Percentiles rank a stretch among this genome's conserved stretches.
These are phyloP conservation scores for Camelus dromedarius DNA, from an alignment of 2,113 vertebrate genomes.

Conservation along the genomic window DNA sequence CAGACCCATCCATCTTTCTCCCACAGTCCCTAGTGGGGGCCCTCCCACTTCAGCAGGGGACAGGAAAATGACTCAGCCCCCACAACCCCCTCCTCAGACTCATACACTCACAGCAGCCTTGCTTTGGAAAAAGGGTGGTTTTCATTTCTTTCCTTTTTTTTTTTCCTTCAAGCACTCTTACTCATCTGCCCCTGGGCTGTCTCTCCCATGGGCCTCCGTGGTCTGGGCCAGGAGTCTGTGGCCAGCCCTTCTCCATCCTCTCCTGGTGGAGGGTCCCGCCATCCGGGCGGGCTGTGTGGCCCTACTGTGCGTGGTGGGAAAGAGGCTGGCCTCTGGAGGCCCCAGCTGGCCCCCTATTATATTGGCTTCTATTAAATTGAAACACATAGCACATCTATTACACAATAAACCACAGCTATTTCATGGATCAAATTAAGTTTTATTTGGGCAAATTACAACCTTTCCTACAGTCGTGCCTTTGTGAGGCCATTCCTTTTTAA, in stretches of 20 bases:
- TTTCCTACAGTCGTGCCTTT: slow-evolving; percentile 92
- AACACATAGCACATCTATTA: slow-evolving; percentile 92
- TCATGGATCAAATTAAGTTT: slow-evolving; percentile 95
- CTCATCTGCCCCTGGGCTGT: not conserved
- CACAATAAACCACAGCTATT: slow-evolving; percentile 94
- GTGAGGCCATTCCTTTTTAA: slow-evolving; percentile 92
- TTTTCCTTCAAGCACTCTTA: not conserved
- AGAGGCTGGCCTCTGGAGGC: slow-evolving; percentile 87
- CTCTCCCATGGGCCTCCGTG: not conserved
- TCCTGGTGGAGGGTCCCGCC: not conserved
- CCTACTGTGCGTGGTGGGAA: slow-evolving; percentile 86
- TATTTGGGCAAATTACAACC: slow-evolving; percentile 92
- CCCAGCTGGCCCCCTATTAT: slow-evolving; percentile 90
- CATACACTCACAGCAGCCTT: not conserved
- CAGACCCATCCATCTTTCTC: not conserved
- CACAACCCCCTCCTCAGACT: slow-evolving; percentile 42
- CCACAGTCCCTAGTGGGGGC: not conserved
- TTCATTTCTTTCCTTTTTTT: slow-evolving; percentile 42
- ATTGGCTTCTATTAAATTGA: slow-evolving; percentile 92
- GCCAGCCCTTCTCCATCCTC: not conserved
- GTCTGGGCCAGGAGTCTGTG: not conserved
- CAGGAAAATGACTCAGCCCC: slow-evolving; percentile 58
- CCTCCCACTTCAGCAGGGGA: not conserved
- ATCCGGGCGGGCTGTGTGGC: not conserved
- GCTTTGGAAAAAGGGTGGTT: slow-evolving; percentile 66